These are phyloP conservation scores for Cyclura pinguis DNA, from an alignment of 2,797 vertebrate species.

Conservation along the genomic window DNA sequence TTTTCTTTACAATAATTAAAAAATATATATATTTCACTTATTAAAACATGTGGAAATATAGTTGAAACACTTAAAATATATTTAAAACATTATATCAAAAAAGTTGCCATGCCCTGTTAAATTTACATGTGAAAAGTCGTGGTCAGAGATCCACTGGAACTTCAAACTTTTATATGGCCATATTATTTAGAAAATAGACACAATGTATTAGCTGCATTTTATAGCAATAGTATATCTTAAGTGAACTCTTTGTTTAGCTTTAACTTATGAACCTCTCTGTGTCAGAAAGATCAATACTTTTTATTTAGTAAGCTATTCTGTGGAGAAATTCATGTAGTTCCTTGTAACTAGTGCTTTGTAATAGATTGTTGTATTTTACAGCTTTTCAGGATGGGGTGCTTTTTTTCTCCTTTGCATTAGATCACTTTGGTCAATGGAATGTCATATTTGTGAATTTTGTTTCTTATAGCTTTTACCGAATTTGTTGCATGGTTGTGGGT, in stretches of 20 bases:
- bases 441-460: conserved; percentile 30
- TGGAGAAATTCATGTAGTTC: conserved; percentile 1
- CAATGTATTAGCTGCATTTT: neutral
- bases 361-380: conserved; percentile 37
- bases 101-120: conserved; percentile 35
- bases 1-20: too few species aligned
- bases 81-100: too few species aligned
- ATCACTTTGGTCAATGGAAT: neutral
- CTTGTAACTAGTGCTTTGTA: conserved; percentile 38
- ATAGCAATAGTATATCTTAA: conserved; percentile 9
- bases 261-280: conserved; percentile 33
- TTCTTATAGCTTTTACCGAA: conserved; percentile 47
- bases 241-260: neutral
- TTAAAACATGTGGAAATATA: too few species aligned
- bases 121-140: neutral
- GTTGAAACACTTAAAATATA: too few species aligned
- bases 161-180: conserved; percentile 15
- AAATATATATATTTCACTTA: too few species aligned
- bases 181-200: neutral
- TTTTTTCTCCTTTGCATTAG: neutral
- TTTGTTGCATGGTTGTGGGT: conserved; percentile 37
- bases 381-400: neutral
- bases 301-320: conserved; percentile 22
- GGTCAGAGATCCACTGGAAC: conserved; percentile 21
- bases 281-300: conserved; percentile 26